Percentiles rank a stretch among this genome's conserved stretches.
phyloP scores from a whole-genome alignment of 2,888 invertebrate species.

The Pammene aurita region DNA sequence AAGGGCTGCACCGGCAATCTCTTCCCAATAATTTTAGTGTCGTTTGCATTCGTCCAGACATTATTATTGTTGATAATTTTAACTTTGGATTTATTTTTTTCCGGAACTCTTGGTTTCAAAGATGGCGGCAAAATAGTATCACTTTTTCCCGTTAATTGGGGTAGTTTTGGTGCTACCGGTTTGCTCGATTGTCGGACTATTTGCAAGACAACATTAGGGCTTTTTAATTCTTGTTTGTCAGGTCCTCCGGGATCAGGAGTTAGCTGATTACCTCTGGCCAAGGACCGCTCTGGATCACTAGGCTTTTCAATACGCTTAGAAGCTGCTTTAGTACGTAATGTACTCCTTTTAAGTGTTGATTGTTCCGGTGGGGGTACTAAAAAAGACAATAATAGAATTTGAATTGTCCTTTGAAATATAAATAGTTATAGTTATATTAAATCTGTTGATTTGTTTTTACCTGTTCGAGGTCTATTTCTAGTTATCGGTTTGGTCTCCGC shows the following conservation, averaged over 20 bases:
- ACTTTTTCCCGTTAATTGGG: constrained; percentile 41
- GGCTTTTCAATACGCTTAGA: constrained; percentile 58
- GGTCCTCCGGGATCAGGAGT: constrained; percentile 62
- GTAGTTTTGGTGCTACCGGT: constrained; percentile 57
- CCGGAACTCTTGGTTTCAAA: constrained; percentile 63
- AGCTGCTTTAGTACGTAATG: constrained; percentile 58
- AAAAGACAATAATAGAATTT: constrained; percentile 32
- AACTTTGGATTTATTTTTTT: constrained; percentile 61
- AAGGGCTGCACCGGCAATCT: constrained; percentile 56
- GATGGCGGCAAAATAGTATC: constrained; percentile 67
- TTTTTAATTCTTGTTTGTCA: constrained; percentile 61
- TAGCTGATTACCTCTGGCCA: constrained; percentile 55
- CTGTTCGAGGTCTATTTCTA: constrained; percentile 76
- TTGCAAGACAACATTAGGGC: constrained; percentile 67
- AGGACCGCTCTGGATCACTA: constrained; percentile 62
- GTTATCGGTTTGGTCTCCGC: constrained; percentile 80
- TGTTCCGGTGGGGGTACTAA: constrained; percentile 56
- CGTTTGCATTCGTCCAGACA: constrained; percentile 70
- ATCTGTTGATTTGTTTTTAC: constrained; percentile 49
- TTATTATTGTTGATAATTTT: constrained; percentile 78
- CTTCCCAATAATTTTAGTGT: constrained; percentile 55
- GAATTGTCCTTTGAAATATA: constrained; percentile 13
- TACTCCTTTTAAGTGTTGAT: constrained; percentile 56
- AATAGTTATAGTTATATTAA: no score
- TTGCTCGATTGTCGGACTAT: constrained; percentile 70